These are phyloP conservation scores for Mesaphorura yosii DNA, from an alignment of 1,140 invertebrate genomes.

Conservation along the genomic window DNA sequence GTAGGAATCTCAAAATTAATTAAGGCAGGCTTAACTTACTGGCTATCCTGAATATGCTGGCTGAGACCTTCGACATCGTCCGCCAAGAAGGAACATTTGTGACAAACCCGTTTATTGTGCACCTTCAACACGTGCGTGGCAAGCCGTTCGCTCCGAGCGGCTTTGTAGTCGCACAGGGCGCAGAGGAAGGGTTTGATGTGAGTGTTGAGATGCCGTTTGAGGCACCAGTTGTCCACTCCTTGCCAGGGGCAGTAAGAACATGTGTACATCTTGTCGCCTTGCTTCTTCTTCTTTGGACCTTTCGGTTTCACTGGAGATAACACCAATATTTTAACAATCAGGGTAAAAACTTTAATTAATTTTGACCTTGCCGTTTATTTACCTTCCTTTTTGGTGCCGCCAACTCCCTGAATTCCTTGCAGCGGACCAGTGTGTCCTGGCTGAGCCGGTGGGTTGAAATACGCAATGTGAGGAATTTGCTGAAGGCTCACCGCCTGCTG, in stretches of 20 bases:
- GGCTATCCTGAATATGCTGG: constrained; percentile 53
- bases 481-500: constrained; percentile 19
- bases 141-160: constrained; percentile 68
- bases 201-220: constrained; percentile 80
- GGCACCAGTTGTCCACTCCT: constrained; percentile 84
- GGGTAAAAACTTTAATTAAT: constrained; percentile 6
- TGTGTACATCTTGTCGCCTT: constrained; percentile 50
- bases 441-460: constrained; percentile 26
- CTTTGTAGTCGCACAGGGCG: constrained; percentile 79
- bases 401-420: constrained; percentile 27
- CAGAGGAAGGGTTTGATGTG: constrained; percentile 83
- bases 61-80: constrained; percentile 64
- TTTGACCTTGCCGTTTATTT: not conserved
- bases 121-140: constrained; percentile 80
- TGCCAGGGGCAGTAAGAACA: constrained; percentile 82
- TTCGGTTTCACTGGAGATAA: constrained; percentile 36
- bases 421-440: constrained; percentile 22
- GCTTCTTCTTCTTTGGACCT: constrained; percentile 37
- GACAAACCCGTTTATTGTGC: constrained; percentile 77
- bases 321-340: not conserved
- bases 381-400: constrained; percentile 28
- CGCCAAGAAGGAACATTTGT: constrained; percentile 69
- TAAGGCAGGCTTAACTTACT: constrained; percentile 38
- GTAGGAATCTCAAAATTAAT: not conserved
- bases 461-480: constrained; percentile 30